Evolutionary conservation across 2,888 invertebrate genomes (phyloP), one percentile per base, ranked within the genome.

Genomic region (Microctonus aethiopoides): DNA sequence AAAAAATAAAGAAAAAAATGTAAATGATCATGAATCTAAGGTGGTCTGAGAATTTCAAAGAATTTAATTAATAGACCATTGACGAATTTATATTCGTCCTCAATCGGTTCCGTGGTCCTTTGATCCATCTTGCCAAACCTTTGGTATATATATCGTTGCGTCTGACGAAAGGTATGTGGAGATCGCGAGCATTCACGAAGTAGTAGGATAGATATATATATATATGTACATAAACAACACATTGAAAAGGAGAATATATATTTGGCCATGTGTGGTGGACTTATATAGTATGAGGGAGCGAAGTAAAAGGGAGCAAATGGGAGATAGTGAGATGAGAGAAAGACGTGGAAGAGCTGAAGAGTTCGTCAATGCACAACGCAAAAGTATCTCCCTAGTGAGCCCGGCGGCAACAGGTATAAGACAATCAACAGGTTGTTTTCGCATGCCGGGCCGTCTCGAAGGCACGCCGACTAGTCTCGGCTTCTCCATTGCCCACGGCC

Each of bases 351-450:
- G 16, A 16, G 59, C 7, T 20, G 26, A 16, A 34, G 52, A 63
- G 63, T 34, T 62, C 51, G 34, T 54, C 52, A 29, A 54, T 34
- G 51, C 32, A 13, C 51, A 20, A 20, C 26, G 41, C 10, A 34
- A 64, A 61, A 63, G 62, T n/a, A n/a, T 46, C 62, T 29, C 36
- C 24, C 65, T 56, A 65, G 22, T 72, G 64, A 63, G 64, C 59
- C 29, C 36, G 67, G 67, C 70, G 39, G 67, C 81, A 84, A 82
- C 82, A 82, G 81, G 82, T 80, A 80, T 80, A 79, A 80, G 80
- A 81, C 81, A 79, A 79, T 82, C 83, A 83, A 83, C 84, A 84
- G 84, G 83, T 83, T 82, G 81, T n/a, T 80, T 84, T 81, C 81
- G 80, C 81, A 79, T 79, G 79, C 81, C 83, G 76, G 70, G 78